phyloP scores from a whole-genome alignment of 2,797 vertebrate genomes.

The Garrulus glandarius region DNA sequence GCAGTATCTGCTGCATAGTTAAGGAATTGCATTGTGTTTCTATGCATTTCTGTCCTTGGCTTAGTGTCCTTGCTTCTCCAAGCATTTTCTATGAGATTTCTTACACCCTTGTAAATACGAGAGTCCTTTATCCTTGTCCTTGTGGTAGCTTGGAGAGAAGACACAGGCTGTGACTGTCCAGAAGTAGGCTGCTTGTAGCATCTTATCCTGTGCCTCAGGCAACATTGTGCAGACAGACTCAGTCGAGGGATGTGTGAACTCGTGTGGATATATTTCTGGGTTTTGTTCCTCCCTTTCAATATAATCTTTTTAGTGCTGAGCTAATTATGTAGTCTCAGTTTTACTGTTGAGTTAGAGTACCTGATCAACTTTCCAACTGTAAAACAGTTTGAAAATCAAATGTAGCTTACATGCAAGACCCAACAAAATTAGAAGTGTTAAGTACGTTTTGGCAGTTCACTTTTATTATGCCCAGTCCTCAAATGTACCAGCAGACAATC shows the following conservation, averaged over 20 bases:
- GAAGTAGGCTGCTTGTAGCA: conserved; percentile 19
- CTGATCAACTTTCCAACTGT: conserved; percentile 79
- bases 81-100: background rate
- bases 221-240: conserved; percentile 38
- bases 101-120: background rate
- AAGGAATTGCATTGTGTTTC: background rate
- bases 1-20: background rate
- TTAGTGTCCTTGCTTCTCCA: background rate
- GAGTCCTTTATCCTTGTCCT: background rate
- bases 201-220: conserved; percentile 45
- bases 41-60: background rate
- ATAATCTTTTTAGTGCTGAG: conserved; percentile 72
- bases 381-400: conserved; percentile 82
- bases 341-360: conserved; percentile 78
- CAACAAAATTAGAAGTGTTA: conserved; percentile 90
- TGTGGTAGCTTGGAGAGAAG: background rate
- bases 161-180: conserved; percentile 1
- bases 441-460: conserved; percentile 95
- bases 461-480: conserved; percentile 89
- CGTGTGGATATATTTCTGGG: conserved; percentile 66
- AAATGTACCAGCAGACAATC: conserved; percentile 97
- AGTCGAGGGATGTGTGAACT: conserved; percentile 57
- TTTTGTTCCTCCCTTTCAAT: conserved; percentile 68
- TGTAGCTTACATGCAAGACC: conserved; percentile 79
- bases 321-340: conserved; percentile 79